Base-by-base conservation (phyloP, 2,113 vertebrate genomes). In the Cricetomys ansorgei region DNA sequence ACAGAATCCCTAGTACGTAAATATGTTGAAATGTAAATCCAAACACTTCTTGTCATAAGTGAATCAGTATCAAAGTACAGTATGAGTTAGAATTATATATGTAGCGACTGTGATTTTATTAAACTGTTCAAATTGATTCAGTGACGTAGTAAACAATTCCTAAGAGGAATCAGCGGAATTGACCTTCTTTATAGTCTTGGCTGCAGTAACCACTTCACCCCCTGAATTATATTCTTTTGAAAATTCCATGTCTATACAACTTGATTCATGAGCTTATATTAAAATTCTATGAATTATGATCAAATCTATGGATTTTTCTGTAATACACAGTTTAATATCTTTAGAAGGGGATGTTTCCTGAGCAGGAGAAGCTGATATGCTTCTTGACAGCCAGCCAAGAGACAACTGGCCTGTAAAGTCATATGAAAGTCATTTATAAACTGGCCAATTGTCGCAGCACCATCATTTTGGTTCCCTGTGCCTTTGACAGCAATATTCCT, bases 201-300 rank as follows among this genome's bases (percentile, higher is more conserved):
- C 65, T 48, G 0, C 27, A 50, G 37, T 81, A 84, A 93, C 9
- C 40, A 19, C 15, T 15, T 29, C 29, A 29, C 37, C 23, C 1
- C 59, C 23, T 40, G 76, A 37, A 77, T 4, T 34, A 5, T 72
- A 57, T 77, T 76, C 21, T 90, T 76, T 83, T 72, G 62, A 92
- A 96, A 48, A 76, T 76, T n/a, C 21, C 48, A 80, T 40, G 17
- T 91, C 76, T 94, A 64, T 37, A 85, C 21, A 86, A 67, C 88
- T 94, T 88, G 59, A 94, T 91, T 75, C 88, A 95, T 86, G 67
- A 83, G 5, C 16, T 88, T 89, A 29, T 91, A 94, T 93, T 84
- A 90, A 92, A 96, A 87, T 55, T 8, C 21, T 96, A 34, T 93
- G 73, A 93, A 91, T 97, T 96, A 94, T 48, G 29, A 94, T 94